Evolutionary conservation across 2,797 vertebrate genomes (phyloP), one percentile per base, ranked within the genome.

Genomic region (Gymnothorax reevesii): DNA sequence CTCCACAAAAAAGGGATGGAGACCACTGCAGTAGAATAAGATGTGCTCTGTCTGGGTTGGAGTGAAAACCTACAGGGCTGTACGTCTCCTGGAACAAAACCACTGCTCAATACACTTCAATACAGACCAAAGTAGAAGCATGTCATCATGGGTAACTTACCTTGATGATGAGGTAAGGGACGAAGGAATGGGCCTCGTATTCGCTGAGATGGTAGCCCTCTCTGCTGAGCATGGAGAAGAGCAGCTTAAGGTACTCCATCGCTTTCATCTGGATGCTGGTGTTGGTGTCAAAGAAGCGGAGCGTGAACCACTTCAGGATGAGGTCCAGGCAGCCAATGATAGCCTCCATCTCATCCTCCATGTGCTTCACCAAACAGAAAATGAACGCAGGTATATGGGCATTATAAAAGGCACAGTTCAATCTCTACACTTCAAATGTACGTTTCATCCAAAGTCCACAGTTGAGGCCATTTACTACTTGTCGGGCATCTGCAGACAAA

Each of bases 261-360:
- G 97, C 89, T 92, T 99, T 99, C 98, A 99, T 99, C 90, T 99
- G 92, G 83, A 99, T 97, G 0, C 97, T 99, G 90, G 98, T 99
- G 92, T 99, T 99, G 52, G 98, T 99, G 93, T 99, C 99, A 85
- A 99, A 99, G 95, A 99, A 99, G 0, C 99, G 94, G 89, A 99
- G 92, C 0, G 98, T 99, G 88, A 99, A 96, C 99, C 98, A 99
- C 92, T 99, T 99, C 80, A 99, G 94, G 87, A 99, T 96, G 84
- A 99, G 95, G 94, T 99, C 99, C 91, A 99, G 92, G 88, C 97
- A 98, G 93, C 97, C 91, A 84, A 99, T 95, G 62, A 97, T 97
- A 85, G 98, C 98, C 0, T 99, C 98, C 75, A 96, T 97, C 94
- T 99, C 99, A 57, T 87, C 95, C 88, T 99, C 98, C 95, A 99